Evolutionary conservation across 2,888 invertebrate genomes (phyloP), one percentile per base, ranked within the genome.

Genomic region (Ochropleura leucogaster): DNA sequence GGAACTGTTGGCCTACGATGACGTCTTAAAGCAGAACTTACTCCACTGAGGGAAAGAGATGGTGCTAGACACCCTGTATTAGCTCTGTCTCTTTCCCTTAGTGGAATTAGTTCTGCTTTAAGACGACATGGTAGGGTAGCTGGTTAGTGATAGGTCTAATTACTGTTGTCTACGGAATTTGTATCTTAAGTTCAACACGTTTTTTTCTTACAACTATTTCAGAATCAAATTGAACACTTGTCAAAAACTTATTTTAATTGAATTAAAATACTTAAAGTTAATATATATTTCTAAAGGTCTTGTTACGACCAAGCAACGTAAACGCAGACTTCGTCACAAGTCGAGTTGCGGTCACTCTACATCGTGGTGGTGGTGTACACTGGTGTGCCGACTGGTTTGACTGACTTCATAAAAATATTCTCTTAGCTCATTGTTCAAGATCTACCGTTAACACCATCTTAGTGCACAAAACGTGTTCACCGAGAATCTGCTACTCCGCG

Each of bases 401-500:
- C 40, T 18, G 18, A 18, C 51, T 18, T 51, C 18, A 51, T 59
- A 8, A 8, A 30, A 9, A 16, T 8, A 44, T 44, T 62, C n/a
- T 62, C 44, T 14, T n/a, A 44, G 3, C 12, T 44, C 12, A n/a
- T 12, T 62, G n/a, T 62, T 62, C 42, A 67, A 55, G 67, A 55
- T 44, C 67, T 42, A 67, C 8, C 3, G 7, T 67, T 9, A 18
- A 16, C 12, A 57, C 46, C 18, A 4, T 51, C 46, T 9, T 65
- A 40, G 18, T 18, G 3, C 49, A 30, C 30, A 40, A 20, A 64
- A 9, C 16, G 42, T 9, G 16, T 40, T 59, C 9, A 3, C 6
- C 1, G 9, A 59, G 30, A 40, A 40, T 30, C 14, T 20, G 16
- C 60, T 78, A 83, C 20, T 60, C 44, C 44, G 47, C 49, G 10